Evolutionary conservation across 2,888 invertebrate species (phyloP).

Genomic region (Orgyia antiqua): DNA sequence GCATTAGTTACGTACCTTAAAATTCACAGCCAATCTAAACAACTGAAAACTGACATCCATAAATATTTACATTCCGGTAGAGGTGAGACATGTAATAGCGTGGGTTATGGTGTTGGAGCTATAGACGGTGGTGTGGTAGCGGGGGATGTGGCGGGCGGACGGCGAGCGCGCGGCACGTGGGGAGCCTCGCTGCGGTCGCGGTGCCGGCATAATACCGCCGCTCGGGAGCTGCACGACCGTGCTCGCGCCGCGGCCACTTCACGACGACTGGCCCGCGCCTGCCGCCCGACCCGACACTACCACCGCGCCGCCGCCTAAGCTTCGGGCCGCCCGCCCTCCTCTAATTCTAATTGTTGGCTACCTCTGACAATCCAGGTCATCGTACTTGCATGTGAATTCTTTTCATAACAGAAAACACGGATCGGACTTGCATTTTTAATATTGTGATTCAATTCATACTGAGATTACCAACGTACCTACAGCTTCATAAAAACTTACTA

Average conservation of each 20-base stretch:
- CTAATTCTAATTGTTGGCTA: constrained; percentile 68
- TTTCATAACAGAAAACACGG: constrained; percentile 43
- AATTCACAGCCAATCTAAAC: constrained; percentile 77
- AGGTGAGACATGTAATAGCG: constrained; percentile 59
- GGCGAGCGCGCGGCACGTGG: constrained; percentile 54
- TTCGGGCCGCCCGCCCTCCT: constrained; percentile 43
- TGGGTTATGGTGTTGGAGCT: constrained; percentile 50
- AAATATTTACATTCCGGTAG: constrained; percentile 75
- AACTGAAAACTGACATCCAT: constrained; percentile 77
- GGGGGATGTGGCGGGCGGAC: constrained; percentile 37
- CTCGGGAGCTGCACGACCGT: constrained; percentile 32
- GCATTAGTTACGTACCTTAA: constrained; percentile 72
- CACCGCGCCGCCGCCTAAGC: constrained; percentile 27
- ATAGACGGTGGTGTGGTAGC: constrained; percentile 34
- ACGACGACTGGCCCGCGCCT: constrained; percentile 34
- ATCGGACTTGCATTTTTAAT: constrained; percentile 61
- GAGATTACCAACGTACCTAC: constrained; percentile 36
- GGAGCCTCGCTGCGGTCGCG: constrained; percentile 50
- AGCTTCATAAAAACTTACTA: constrained; percentile 58
- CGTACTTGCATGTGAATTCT: constrained; percentile 62
- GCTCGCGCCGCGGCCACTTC: constrained; percentile 39
- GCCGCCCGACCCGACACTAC: constrained; percentile 21
- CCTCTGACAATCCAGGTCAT: constrained; percentile 68
- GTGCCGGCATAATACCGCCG: constrained; percentile 64
- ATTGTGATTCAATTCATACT: constrained; percentile 45